Evolutionary conservation across 1,140 invertebrate genomes (phyloP), one percentile per base, ranked within the genome.

Genomic region (Drosophila nannoptera): DNA sequence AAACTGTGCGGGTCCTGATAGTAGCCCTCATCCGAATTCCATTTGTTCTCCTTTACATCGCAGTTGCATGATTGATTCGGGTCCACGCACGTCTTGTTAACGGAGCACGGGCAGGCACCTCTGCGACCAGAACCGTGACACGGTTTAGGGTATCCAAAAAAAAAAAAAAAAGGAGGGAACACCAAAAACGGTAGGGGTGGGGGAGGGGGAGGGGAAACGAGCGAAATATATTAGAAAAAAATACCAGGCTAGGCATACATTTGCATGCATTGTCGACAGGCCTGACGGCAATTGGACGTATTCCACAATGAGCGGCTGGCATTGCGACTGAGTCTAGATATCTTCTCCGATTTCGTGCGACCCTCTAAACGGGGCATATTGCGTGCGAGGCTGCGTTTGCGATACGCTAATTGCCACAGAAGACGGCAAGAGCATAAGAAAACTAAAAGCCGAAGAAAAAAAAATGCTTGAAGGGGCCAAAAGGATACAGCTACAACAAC

Each of bases 51-150:
- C 48, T 93, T 93, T 2, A 94, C 93, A 74, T 95, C 93, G 89
- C 97, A 98, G 82, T 97, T 97, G 89, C 97, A 98, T 50, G 94
- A 94, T 76, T 95, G 92, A 50, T 93, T 93, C 16, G 93, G 92
- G 87, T 95, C 94, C 11, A 94, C 93, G 90, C 96, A 97, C 11
- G 94, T 94, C 83, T 93, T 93, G 75, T 94, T 95, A 53, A 94
- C 93, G 88, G 92, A 91, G 87, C 93, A 93, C 8, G 92, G 92
- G 78, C 92, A 94, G 67, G 93, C 93, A 38, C 93, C 93, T 90
- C 92, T 94, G 83, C 54, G 90, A 56, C 29, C 5, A 46, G 5
- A 8, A 7, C 52, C 35, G 14, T 49, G 45, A 22, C 54, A 48
- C 29, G 65, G 69, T 77, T 75, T 83, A 82, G 66, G 68, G 60